These are phyloP conservation scores for Leptopilina drosophilae DNA, from an alignment of 2,888 invertebrate species.

Conservation along the genomic window DNA sequence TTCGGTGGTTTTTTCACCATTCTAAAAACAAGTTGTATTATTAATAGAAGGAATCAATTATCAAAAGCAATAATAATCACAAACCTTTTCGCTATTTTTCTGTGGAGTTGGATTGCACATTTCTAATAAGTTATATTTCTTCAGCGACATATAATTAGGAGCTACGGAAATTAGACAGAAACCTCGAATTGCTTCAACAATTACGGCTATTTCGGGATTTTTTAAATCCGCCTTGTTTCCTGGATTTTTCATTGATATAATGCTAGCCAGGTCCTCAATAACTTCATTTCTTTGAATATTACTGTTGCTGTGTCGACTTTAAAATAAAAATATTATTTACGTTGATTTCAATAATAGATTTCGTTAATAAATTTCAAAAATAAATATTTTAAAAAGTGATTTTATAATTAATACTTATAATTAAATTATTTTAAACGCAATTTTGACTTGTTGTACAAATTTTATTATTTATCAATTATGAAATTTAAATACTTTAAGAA, in stretches of 20 bases:
- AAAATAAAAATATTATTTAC: constrained; percentile 49
- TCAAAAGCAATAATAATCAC: constrained; percentile 5
- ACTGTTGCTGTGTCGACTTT: constrained; percentile 85
- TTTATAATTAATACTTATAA: too few species aligned
- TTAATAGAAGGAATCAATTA: background rate
- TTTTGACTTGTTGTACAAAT: too few species aligned
- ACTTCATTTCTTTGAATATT: constrained; percentile 84
- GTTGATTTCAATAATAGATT: too few species aligned
- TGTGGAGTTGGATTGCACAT: constrained; percentile 65
- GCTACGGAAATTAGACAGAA: constrained; percentile 89
- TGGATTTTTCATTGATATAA: constrained; percentile 84
- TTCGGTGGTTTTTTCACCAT: background rate
- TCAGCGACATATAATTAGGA: constrained; percentile 86
- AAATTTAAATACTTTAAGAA: too few species aligned
- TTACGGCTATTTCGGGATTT: constrained; percentile 86
- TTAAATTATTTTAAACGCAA: too few species aligned
- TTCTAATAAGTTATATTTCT: constrained; percentile 91
- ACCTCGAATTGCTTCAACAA: constrained; percentile 90
- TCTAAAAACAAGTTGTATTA: background rate
- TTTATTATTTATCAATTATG: too few species aligned
- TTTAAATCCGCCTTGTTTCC: constrained; percentile 89
- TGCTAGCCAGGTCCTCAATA: constrained; percentile 85
- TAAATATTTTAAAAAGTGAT: too few species aligned
- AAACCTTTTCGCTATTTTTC: constrained; percentile 43
- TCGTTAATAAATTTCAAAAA: too few species aligned